phyloP scores from a whole-genome alignment of 2,888 invertebrate species.

The Ennomos quercinarius region DNA sequence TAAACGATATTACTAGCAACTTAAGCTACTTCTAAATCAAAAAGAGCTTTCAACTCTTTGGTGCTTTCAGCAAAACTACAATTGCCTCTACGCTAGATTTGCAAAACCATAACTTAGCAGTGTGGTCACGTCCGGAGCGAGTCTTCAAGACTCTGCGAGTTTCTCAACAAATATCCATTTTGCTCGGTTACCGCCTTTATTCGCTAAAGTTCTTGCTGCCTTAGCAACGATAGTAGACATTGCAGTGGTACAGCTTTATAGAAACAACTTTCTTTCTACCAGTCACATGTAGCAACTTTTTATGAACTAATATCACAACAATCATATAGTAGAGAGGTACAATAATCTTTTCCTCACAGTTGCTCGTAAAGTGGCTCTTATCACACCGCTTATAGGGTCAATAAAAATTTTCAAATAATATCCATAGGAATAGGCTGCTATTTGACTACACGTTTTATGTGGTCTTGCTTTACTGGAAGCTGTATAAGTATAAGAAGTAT shows the following conservation, averaged over 20 bases:
- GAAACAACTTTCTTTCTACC: too few species aligned
- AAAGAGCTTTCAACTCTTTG: slow-evolving; percentile 1
- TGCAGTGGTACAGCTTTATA: slow-evolving; percentile 29
- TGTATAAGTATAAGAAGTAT: too few species aligned
- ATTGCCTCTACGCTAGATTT: slow-evolving; percentile 29
- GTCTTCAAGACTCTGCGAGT: slow-evolving; percentile 35
- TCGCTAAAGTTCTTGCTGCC: slow-evolving; percentile 46
- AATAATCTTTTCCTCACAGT: too few species aligned
- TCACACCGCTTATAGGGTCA: too few species aligned
- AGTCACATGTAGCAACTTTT: slow-evolving; percentile 21
- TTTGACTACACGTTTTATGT: too few species aligned
- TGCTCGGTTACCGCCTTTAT: slow-evolving; percentile 46
- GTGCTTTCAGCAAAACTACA: slow-evolving; percentile 19
- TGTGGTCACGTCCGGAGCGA: slow-evolving; percentile 54
- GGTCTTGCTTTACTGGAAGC: too few species aligned
- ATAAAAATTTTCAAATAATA: too few species aligned
- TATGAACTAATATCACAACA: too few species aligned
- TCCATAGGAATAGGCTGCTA: too few species aligned
- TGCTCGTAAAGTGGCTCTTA: too few species aligned
- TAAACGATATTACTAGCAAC: too few species aligned
- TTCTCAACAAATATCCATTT: slow-evolving; percentile 63
- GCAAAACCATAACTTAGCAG: slow-evolving; percentile 46
- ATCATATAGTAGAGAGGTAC: too few species aligned
- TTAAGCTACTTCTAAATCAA: neutral
- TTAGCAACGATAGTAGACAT: slow-evolving; percentile 34